Evolutionary conservation across 2,797 vertebrate genomes (phyloP), one percentile per base, ranked within the genome.

Genomic region (Acanthis flammea): DNA sequence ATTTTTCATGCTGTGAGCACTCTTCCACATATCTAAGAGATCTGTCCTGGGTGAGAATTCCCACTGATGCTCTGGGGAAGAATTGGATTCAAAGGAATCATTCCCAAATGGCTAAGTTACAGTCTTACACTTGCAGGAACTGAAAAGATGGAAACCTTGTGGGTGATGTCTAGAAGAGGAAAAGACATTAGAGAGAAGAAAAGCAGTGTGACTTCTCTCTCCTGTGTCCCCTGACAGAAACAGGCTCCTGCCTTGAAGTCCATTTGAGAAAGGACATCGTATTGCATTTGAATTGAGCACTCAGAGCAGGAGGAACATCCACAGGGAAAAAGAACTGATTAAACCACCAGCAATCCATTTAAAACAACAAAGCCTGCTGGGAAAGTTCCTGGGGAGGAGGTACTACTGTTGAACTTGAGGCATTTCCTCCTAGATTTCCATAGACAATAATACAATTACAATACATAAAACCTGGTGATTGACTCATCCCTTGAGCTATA

Each of bases 391-490:
- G 19, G 19, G 27, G 9, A 84, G 35, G 27, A 74, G 19, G 57
- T 23, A 50, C 17, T 62, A 42, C 19, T 66, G 30, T 19, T 85
- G 19, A 25, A 31, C n/a, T 55, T 48, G 10, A 41, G 48, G 23
- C 1, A 10, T 55, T 84, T 66, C 35, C 44, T 84, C 39, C 22
- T 47, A 81, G 54, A 86, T 66, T 81, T 84, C 70, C 35, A 58
- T 25, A 84, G 37, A 75, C 86, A 83, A 48, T 86, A 63, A 88
- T 41, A 73, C 81, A 83, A 37, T 86, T 80, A 61, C 41, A 63
- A 51, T 19, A n/a, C 6, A 7, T n/a, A 87, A 60, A 14, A 11
- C 15, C 14, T 3, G 0, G 45, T 39, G 33, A 63, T 2, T 8
- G 57, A 62, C 39, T 66, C 63, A 60, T 37, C 15, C 19, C 44